These are phyloP conservation scores for Drosophila mayri DNA, from an alignment of 1,140 invertebrate genomes.

Conservation along the genomic window DNA sequence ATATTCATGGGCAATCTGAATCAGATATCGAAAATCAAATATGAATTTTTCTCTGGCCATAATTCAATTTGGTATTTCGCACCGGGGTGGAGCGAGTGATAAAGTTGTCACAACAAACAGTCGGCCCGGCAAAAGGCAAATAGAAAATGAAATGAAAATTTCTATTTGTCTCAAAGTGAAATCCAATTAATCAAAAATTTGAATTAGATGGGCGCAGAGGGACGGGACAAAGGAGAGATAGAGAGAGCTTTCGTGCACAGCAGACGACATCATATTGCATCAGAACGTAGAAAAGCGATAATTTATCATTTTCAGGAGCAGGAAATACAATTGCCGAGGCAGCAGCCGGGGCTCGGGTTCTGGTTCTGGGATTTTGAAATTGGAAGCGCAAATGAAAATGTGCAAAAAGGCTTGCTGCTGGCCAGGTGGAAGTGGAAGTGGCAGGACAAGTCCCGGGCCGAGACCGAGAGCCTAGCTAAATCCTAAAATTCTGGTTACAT, in stretches of 20 bases:
- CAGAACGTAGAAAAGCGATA: slow-evolving; percentile 72
- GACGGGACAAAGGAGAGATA: not conserved
- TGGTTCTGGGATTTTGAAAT: slow-evolving; percentile 44
- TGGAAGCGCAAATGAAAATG: slow-evolving; percentile 55
- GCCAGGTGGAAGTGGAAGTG: slow-evolving; percentile 39
- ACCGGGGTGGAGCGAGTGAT: slow-evolving; percentile 7
- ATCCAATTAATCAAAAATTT: slow-evolving; percentile 78
- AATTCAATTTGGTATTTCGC: slow-evolving; percentile 64
- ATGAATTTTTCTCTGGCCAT: slow-evolving; percentile 54
- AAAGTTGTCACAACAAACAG: slow-evolving; percentile 76
- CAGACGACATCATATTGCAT: slow-evolving; percentile 77
- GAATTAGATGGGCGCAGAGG: slow-evolving; percentile 34
- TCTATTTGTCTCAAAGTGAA: slow-evolving; percentile 72
- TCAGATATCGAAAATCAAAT: slow-evolving; percentile 37
- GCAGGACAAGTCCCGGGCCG: slow-evolving; percentile 11
- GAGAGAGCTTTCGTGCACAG: slow-evolving; percentile 33
- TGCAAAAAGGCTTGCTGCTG: slow-evolving; percentile 49
- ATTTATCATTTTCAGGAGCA: slow-evolving; percentile 73
- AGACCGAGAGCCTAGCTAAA: slow-evolving; percentile 18
- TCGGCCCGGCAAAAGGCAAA: slow-evolving; percentile 39
- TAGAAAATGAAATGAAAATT: slow-evolving; percentile 67
- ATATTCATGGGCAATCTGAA: slow-evolving; percentile 16
- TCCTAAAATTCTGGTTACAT: slow-evolving; percentile 49
- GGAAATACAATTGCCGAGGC: slow-evolving; percentile 35
- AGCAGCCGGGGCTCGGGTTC: not conserved